A percentile compares a stretch with the other conserved stretches of the same genome.
Evolutionary conservation across 2,888 invertebrate genomes (phyloP).

Genomic region (Amaurobius ferox): DNA sequence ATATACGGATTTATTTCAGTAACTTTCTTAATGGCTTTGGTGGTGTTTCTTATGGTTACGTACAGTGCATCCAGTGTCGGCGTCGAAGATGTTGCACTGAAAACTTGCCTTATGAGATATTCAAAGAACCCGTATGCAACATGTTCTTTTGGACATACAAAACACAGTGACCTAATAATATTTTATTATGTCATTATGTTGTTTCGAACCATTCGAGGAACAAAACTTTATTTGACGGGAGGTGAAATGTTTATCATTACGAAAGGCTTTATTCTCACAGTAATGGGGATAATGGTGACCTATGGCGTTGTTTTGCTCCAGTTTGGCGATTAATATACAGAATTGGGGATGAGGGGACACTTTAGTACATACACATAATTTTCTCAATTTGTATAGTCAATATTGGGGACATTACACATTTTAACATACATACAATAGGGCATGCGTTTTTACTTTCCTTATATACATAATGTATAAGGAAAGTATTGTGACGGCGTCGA

Average conservation of each 20-base stretch:
- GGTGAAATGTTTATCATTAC: slow-evolving; percentile 29
- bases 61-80: slow-evolving; percentile 1
- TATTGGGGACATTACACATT: too few relatives aligned
- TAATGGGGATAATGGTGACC: slow-evolving; percentile 4
- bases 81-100: slow-evolving; percentile 3
- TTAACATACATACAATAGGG: too few relatives aligned
- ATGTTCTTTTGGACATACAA: too few relatives aligned
- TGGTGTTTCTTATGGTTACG: slow-evolving; percentile 19
- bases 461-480: too few relatives aligned
- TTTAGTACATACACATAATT: too few relatives aligned
- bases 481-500: too few relatives aligned
- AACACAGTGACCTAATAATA: neutral
- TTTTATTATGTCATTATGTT: slow-evolving; percentile 2
- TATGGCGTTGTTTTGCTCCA: slow-evolving; percentile 33
- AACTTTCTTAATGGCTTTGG: slow-evolving; percentile 14
- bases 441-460: too few relatives aligned
- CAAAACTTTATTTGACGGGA: slow-evolving; percentile 24
- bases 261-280: slow-evolving; percentile 8
- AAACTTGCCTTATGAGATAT: neutral
- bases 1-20: neutral
- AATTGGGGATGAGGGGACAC: too few relatives aligned
- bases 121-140: neutral
- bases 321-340: neutral
- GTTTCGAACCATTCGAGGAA: neutral
- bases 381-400: too few relatives aligned